phyloP scores from a whole-genome alignment of 2,113 vertebrate genomes.

The Percina caprodes region DNA sequence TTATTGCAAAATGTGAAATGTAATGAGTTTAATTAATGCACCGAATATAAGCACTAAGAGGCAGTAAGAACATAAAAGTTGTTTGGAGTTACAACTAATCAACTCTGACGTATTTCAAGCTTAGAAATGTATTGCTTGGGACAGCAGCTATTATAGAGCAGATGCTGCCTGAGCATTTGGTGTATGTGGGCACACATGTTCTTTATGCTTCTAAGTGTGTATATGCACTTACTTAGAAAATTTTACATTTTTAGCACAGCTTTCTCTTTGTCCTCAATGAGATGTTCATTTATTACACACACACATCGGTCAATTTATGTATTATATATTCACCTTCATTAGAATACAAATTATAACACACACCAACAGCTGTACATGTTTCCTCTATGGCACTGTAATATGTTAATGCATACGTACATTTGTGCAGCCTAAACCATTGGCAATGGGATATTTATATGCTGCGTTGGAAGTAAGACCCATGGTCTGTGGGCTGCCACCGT shows the following conservation, averaged over 20 bases:
- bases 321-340: background rate
- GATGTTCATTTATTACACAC: background rate
- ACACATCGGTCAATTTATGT: background rate
- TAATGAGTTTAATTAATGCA: background rate
- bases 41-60: background rate
- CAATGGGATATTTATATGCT: constrained; percentile 85
- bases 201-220: too few relatives aligned
- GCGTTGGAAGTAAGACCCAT: constrained; percentile 88
- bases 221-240: background rate
- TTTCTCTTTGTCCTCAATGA: background rate
- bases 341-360: background rate
- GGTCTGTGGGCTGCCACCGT: constrained; percentile 87
- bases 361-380: background rate
- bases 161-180: background rate
- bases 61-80: background rate
- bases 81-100: background rate
- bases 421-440: constrained; percentile 86
- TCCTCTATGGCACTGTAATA: background rate
- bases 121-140: background rate
- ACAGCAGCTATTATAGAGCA: background rate
- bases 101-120: background rate
- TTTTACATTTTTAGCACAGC: background rate
- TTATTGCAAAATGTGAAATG: background rate
- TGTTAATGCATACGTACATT: constrained; percentile 70
- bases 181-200: background rate